phyloP scores from a whole-genome alignment of 1,140 invertebrate genomes.

The Drosophila mojavensis region DNA sequence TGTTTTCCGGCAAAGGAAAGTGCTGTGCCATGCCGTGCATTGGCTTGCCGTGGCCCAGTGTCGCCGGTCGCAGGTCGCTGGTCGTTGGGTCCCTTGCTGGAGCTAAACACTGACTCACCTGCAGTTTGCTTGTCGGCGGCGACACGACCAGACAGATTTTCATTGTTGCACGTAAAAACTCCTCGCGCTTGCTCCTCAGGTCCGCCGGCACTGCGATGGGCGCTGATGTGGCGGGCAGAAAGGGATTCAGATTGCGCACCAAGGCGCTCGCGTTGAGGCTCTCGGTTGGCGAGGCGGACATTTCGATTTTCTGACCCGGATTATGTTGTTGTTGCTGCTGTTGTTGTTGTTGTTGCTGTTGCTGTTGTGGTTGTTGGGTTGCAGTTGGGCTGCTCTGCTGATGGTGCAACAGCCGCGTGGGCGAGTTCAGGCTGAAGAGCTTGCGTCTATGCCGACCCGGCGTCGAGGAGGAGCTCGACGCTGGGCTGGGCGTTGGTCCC shows the following conservation, averaged over 20 bases:
- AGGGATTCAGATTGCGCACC: conserved; percentile 62
- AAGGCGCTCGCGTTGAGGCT: conserved; percentile 48
- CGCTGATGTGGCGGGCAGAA: conserved; percentile 52
- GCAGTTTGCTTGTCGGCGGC: conserved; percentile 80
- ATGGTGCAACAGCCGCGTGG: conserved; percentile 68
- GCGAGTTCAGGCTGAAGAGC: conserved; percentile 75
- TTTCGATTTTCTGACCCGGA: conserved; percentile 27
- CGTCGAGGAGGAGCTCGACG: conserved; percentile 69
- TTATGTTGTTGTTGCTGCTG: conserved; percentile 43
- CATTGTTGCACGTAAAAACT: conserved; percentile 84
- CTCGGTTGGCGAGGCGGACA: conserved; percentile 27
- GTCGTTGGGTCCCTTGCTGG: not conserved
- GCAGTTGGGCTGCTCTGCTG: conserved; percentile 32
- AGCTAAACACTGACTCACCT: conserved; percentile 63
- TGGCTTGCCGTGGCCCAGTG: not conserved
- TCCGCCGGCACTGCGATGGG: conserved; percentile 70
- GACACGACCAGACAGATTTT: conserved; percentile 84
- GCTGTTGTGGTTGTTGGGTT: not conserved
- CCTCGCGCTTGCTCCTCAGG: conserved; percentile 84
- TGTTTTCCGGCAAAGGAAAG: conserved; percentile 9
- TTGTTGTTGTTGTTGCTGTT: not conserved
- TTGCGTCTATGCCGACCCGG: conserved; percentile 75
- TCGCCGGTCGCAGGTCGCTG: not conserved
- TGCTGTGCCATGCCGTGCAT: not conserved
- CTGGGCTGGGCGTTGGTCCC: conserved; percentile 64